phyloP scores from a whole-genome alignment of 2,888 invertebrate genomes.

The Tribolium freemani region DNA sequence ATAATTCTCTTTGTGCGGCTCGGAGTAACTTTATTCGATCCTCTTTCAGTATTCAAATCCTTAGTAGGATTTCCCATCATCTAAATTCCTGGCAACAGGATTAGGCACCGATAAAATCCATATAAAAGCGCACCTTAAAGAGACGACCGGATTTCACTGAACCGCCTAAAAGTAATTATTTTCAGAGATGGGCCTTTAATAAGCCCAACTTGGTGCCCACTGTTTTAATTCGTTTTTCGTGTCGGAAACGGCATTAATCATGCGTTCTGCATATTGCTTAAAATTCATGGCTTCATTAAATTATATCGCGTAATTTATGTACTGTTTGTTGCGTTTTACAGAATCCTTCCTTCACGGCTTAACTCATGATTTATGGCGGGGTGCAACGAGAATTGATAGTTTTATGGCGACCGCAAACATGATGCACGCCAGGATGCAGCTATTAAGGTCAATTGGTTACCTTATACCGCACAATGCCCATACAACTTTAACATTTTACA shows the following conservation, averaged over 20 bases:
- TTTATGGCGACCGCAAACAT: conserved; percentile 28
- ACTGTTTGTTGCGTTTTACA: conserved; percentile 24
- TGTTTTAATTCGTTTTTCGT: conserved; percentile 31
- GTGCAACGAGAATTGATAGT: conserved; percentile 31
- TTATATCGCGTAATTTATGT: conserved; percentile 44
- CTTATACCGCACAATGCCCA: neutral
- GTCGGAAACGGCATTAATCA: conserved; percentile 38
- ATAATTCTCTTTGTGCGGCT: conserved; percentile 24
- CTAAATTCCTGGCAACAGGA: conserved; percentile 36
- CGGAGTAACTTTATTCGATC: conserved; percentile 23
- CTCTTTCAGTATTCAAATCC: conserved; percentile 31
- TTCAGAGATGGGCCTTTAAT: neutral
- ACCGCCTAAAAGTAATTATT: conserved; percentile 30
- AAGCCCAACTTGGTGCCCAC: conserved; percentile 8
- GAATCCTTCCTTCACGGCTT: conserved; percentile 10
- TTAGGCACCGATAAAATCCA: conserved; percentile 34
- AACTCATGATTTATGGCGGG: conserved; percentile 14
- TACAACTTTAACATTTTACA: neutral
- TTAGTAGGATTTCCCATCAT: conserved; percentile 25
- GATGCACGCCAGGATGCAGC: conserved; percentile 7
- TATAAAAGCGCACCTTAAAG: conserved; percentile 33
- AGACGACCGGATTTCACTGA: conserved; percentile 23
- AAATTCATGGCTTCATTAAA: conserved; percentile 46
- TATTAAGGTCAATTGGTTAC: conserved; percentile 19
- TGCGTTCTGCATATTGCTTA: conserved; percentile 40